Evolutionary conservation across 64 coral and sea anemone species (phyloP).

Genomic region (Exaiptasia diaphana): DNA sequence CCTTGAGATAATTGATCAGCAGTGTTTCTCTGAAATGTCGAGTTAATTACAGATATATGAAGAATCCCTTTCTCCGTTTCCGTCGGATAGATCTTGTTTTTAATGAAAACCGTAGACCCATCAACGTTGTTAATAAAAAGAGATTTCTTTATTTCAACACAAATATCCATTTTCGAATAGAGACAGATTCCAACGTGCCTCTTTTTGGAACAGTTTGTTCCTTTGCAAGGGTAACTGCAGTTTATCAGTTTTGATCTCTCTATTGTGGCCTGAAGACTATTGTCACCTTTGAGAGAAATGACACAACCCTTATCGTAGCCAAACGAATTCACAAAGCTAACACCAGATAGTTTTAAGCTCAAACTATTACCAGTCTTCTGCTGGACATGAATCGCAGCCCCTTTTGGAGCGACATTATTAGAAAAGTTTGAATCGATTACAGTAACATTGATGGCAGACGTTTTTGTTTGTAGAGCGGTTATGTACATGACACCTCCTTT

Average conservation of each 20-base stretch:
- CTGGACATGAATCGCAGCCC: neutral
- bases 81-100: too few relatives aligned
- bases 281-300: neutral
- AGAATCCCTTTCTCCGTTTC: too few relatives aligned
- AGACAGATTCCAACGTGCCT: too few relatives aligned
- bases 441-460: neutral
- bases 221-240: neutral
- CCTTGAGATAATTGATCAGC: too few relatives aligned
- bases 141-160: neutral
- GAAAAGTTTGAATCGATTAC: neutral
- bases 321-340: neutral
- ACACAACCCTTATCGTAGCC: neutral
- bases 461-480: neutral
- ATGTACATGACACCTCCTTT: neutral
- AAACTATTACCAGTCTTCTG: neutral
- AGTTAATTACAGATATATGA: too few relatives aligned
- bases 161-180: neutral
- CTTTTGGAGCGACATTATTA: neutral
- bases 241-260: neutral
- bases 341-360: neutral
- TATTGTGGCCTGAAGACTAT: neutral
- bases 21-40: too few relatives aligned
- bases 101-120: too few relatives aligned
- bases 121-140: neutral
- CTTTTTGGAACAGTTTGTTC: neutral